These are phyloP conservation scores for Sepioteuthis lessoniana DNA, from an alignment of 2,888 invertebrate genomes.

Conservation along the genomic window DNA sequence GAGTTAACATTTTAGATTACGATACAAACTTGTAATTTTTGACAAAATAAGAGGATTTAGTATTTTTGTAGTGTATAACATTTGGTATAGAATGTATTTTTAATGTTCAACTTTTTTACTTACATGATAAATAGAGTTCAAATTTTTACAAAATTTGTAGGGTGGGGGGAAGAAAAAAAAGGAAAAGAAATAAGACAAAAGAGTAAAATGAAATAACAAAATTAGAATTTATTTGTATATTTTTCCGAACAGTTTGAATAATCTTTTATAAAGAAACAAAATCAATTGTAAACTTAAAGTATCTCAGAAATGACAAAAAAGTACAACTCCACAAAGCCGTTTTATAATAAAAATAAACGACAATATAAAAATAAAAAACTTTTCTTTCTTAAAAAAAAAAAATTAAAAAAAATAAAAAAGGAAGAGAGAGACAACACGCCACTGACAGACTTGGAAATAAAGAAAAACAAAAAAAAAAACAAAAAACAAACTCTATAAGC, in stretches of 20 bases:
- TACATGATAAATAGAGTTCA: too few relatives aligned
- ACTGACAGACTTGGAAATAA: too few relatives aligned
- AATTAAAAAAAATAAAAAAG: too few relatives aligned
- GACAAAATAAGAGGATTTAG: neutral
- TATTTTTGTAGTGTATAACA: neutral
- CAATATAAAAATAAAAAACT: too few relatives aligned
- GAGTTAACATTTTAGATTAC: neutral
- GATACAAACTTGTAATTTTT: neutral
- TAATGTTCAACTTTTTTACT: too few relatives aligned
- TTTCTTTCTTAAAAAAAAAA: too few relatives aligned
- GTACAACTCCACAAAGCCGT: neutral
- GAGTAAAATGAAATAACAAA: constrained; percentile 13
- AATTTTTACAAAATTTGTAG: neutral
- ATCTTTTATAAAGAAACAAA: neutral
- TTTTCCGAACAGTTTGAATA: constrained; percentile 14
- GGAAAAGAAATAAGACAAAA: neutral
- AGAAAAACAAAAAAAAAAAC: too few relatives aligned
- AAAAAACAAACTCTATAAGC: neutral
- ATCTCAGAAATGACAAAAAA: neutral
- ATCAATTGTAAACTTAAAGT: neutral
- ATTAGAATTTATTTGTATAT: constrained; percentile 17
- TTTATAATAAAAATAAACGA: too few relatives aligned
- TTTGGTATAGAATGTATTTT: neutral
- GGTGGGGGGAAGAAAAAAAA: neutral
- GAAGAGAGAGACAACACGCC: too few relatives aligned